Evolutionary conservation across 2,113 vertebrate genomes (phyloP).

Genomic region (Tyto alba): DNA sequence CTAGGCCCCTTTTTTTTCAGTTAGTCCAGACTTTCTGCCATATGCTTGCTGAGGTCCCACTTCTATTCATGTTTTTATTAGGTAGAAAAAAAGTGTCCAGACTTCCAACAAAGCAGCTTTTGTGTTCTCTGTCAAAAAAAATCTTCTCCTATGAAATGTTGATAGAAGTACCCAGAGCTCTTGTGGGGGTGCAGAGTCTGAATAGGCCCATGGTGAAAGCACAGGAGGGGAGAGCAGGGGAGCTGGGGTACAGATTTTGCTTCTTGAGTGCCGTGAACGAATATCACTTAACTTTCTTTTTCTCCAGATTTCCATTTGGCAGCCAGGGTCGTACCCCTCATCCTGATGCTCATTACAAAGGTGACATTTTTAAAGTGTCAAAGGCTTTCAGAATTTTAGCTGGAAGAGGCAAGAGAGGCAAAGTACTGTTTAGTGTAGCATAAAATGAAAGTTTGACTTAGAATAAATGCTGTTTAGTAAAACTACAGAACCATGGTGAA

Average conservation of each 20-base stretch:
- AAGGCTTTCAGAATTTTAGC: neutral
- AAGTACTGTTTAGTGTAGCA: neutral
- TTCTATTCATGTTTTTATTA: constrained; percentile 69
- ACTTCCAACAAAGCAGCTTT: constrained; percentile 70
- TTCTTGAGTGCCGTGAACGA: fast-evolving
- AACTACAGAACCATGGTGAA: constrained; percentile 46
- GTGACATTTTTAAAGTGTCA: neutral
- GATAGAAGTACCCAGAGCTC: constrained; percentile 49
- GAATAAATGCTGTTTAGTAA: constrained; percentile 4
- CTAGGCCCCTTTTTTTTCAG: constrained; percentile 31
- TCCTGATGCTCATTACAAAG: neutral
- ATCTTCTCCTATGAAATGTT: constrained; percentile 61
- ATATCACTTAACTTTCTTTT: neutral
- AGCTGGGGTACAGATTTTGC: neutral
- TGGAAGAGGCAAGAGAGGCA: neutral
- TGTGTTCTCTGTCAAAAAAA: constrained; percentile 73
- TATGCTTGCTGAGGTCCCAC: constrained; percentile 62
- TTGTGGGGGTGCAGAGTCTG: constrained; percentile 34
- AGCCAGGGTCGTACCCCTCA: neutral
- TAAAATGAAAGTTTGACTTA: constrained; percentile 14
- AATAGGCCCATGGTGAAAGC: constrained; percentile 24
- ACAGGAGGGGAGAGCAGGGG: neutral
- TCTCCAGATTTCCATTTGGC: neutral
- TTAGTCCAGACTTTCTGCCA: constrained; percentile 59
- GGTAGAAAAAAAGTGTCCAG: constrained; percentile 58